Percentiles rank a stretch among this genome's conserved stretches.
Conservation (phyloP, 2,888 invertebrate species). For the Andrena flavipes region DNA sequence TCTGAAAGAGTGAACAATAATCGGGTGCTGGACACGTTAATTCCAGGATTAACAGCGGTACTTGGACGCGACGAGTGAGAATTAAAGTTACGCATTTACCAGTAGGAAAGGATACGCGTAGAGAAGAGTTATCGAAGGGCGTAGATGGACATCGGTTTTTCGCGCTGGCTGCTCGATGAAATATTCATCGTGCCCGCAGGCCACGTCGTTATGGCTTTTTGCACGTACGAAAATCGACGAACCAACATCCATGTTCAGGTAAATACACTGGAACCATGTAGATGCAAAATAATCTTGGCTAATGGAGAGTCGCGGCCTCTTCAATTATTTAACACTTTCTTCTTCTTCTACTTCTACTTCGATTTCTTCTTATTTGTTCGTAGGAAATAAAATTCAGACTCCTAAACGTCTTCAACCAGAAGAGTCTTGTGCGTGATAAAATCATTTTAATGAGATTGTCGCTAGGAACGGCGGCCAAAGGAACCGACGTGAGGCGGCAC, state of each 20-base stretch:
- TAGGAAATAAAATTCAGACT: background rate
- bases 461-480: slow-evolving; percentile 43
- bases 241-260: slow-evolving; percentile 31
- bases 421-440: slow-evolving; percentile 57
- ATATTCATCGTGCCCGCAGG: slow-evolving; percentile 81
- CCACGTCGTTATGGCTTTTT: slow-evolving; percentile 78
- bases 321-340: slow-evolving; percentile 10
- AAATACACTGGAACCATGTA: slow-evolving; percentile 1
- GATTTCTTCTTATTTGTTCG: background rate
- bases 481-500: background rate
- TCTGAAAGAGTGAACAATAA: background rate
- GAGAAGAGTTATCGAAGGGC: slow-evolving; percentile 21
- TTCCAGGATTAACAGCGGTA: no score
- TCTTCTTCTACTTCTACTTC: background rate
- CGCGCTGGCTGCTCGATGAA: slow-evolving; percentile 79
- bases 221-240: slow-evolving; percentile 50
- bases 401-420: background rate
- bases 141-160: slow-evolving; percentile 64
- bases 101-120: background rate
- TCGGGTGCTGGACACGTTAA: background rate
- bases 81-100: background rate
- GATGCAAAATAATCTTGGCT: slow-evolving; percentile 34
- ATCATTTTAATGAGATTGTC: slow-evolving; percentile 81
- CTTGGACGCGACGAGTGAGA: no score
- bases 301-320: slow-evolving; percentile 6